Base-by-base conservation (phyloP, 2,888 invertebrate genomes). In the Hypena proboscidalis region DNA sequence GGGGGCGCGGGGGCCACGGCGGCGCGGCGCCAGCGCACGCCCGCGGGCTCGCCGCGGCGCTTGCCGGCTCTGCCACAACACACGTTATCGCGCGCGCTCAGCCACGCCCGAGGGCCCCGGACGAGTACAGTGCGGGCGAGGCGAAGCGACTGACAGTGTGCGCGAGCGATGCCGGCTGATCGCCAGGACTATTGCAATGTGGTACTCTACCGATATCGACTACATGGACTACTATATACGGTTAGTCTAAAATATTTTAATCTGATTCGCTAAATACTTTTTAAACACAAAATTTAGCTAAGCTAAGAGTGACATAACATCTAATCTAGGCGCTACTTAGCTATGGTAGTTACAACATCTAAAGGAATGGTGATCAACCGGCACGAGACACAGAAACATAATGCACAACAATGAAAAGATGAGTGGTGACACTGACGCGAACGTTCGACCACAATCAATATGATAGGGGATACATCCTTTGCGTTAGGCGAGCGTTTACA, bases 21-120 rank as follows among this genome's bases (percentile, higher is more conserved):
- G 62, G 79, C 80, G 44, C 83, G 80, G 47, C 85, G 81, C 84
- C 88, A 83, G 69, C 74, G 77, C 64, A 82, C 77, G 34, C 82
- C 83, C 46, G 67, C 65, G 60, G 77, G 77, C 67, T 58, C 54
- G 52, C 76, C 77, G 67, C 73, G 67, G 53, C 62, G 39, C 71
- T 70, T 72, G 77, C 85, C 80, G 77, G 71, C 62, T 61, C 67
- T n/a, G 56, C 72, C 62, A 70, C 63, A 74, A 71, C 70, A 50
- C 71, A 75, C 70, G 43, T 41, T 53, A 47, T 9, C 8, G 15
- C 51, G 37, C 34, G 33, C 31, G 22, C 42, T 46, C 14, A 50
- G 59, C 44, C 50, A 26, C 41, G 46, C 47, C 26, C 41, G 27
- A 23, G 1, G 20, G n/a, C 27, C 15, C 27, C 29, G 35, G 25